Percentiles rank a stretch among this genome's conserved stretches.
These are phyloP conservation scores for Catostylus mosaicus DNA, from an alignment of 30 jellyfish, hydroid and myxozoan genomes.

Conservation along the genomic window DNA sequence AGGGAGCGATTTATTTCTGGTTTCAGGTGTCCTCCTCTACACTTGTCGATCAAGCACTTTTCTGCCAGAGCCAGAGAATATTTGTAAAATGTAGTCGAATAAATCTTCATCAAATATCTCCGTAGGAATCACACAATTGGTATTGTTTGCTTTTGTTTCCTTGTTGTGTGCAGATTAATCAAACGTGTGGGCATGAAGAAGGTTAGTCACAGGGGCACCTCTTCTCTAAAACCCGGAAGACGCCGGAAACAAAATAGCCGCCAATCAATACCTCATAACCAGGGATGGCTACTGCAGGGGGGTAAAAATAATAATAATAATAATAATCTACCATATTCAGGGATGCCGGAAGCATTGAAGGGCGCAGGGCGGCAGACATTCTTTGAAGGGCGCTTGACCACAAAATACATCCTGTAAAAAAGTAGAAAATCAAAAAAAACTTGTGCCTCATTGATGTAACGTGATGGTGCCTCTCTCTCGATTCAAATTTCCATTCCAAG, in stretches of 20 bases:
- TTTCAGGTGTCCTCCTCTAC: background rate
- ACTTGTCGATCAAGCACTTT: background rate
- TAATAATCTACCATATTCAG: no score
- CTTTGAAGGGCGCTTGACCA: no score
- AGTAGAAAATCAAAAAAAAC: no score
- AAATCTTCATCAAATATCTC: constrained; percentile 6
- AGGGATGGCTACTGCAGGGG: background rate
- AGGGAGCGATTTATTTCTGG: no score
- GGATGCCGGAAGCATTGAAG: no score
- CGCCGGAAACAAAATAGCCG: constrained; percentile 1
- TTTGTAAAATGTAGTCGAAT: background rate
- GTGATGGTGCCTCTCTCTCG: no score
- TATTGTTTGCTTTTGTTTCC: background rate
- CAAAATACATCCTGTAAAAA: no score
- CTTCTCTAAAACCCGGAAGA: background rate
- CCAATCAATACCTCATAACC: background rate
- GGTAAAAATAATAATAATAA: no score
- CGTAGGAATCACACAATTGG: background rate
- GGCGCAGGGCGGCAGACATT: no score
- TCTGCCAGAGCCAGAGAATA: background rate
- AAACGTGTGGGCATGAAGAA: constrained; percentile 5
- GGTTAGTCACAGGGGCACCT: background rate
- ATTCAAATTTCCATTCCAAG: no score
- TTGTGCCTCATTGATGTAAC: no score
- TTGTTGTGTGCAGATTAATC: background rate